Base-by-base conservation (phyloP, 2,113 vertebrate species). In the Rhinogobius similis region DNA sequence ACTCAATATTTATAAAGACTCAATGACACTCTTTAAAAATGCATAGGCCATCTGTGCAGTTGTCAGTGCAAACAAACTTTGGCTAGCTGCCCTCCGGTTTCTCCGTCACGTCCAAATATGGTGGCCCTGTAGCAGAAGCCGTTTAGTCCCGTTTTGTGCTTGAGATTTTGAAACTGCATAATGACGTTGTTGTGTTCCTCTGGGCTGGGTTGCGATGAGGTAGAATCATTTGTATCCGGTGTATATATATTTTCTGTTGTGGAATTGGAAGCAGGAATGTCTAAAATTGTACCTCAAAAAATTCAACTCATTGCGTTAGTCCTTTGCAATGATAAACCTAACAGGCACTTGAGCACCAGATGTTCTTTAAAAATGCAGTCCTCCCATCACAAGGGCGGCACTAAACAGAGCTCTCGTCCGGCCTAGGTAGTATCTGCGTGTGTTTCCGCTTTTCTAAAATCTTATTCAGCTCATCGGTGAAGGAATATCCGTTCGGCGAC, bases 401-500 rank as follows among this genome's bases (percentile, higher is more conserved):
- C 92, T 95, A 99, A 84, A 99, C 96, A 0, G 97, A 98, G 90
- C 98, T 98, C 92, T 98, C 98, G 0, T 98, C 96, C 9, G 97
- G 93, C 65, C 87, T 94, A 92, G 87, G 96, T 91, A 87, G 68
- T n/a, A 98, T 92, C 85, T 96, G 96, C 0, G 94, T 96, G 90
- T 95, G 95, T 90, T 98, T 99, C 87, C 98, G 92, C 88, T 98
- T 98, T 91, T 99, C 98, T 74, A 98, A 92, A 64, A 98, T 97
- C 88, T 90, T 95, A 92, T 94, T 98, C 82, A 99, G 97, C 89
- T 99, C 98, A 84, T 99, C 96, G 0, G 96, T 91, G 1, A 99
- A 98, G 67, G 97, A 95, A 20, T 82, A 92, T 88, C 92, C 92
- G 53, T 91, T 89, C 0, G 96, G 91, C 0, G 95, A 83, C 27